phyloP scores from a whole-genome alignment of 2,888 invertebrate species.

The Lobophora halterata region DNA sequence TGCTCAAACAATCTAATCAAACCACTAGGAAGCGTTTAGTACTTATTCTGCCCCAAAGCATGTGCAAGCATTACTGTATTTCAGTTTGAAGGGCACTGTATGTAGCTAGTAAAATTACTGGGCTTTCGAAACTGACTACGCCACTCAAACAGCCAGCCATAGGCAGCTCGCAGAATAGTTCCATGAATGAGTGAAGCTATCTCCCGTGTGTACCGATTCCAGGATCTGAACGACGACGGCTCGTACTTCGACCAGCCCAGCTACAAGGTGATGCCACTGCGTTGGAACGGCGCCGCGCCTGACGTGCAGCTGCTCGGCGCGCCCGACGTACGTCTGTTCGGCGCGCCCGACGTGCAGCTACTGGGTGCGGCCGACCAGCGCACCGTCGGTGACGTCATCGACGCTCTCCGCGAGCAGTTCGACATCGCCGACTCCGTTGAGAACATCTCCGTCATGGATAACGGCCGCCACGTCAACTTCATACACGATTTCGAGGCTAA shows the following conservation, averaged over 20 bases:
- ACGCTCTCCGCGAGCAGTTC: constrained; percentile 88
- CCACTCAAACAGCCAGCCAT: no score
- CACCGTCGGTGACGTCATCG: constrained; percentile 38
- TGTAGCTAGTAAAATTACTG: no score
- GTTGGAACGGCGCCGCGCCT: constrained; percentile 20
- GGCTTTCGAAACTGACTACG: no score
- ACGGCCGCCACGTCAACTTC: constrained; percentile 91
- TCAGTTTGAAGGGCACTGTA: no score
- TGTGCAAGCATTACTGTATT: no score
- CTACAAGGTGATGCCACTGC: constrained; percentile 40
- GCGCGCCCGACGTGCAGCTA: constrained; percentile 42
- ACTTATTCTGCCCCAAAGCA: no score
- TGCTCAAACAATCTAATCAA: no score
- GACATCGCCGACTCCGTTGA: constrained; percentile 90
- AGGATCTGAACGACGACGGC: constrained; percentile 18
- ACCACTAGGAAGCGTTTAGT: no score
- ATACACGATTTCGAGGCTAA: constrained; percentile 95
- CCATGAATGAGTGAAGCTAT: no score
- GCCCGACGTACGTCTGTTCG: constrained; percentile 38
- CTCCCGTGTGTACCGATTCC: constrained; percentile 1
- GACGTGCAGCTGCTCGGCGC: constrained; percentile 48
- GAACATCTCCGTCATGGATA: constrained; percentile 92
- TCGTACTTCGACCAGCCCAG: constrained; percentile 32
- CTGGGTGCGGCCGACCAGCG: constrained; percentile 46
- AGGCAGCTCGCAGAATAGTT: no score